Base-by-base conservation (phyloP, 2,113 vertebrate genomes). In the Tichodroma muraria region DNA sequence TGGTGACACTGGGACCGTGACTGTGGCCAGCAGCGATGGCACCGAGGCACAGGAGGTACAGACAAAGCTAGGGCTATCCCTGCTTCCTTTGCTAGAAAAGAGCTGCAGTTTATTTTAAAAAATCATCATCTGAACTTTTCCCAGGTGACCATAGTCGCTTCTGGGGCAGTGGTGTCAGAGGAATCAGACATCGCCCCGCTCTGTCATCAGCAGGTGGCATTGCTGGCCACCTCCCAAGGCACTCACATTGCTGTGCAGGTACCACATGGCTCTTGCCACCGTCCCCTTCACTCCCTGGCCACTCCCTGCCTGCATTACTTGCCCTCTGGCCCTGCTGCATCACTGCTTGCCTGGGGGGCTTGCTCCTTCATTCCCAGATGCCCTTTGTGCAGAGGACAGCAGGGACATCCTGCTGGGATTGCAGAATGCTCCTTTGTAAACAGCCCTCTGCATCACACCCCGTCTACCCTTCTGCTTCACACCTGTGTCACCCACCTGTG, bases 171-270 rank as follows among this genome's bases (percentile, higher is more conserved):
- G 10, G 20, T 98, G 76, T 65, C 97, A 4, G 97, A 97, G 28
- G 96, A 96, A 33, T 73, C 96, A 0, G 86, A 91, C 18, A 16
- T 97, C 5, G 9, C 95, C 14, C 94, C 97, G 16, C 93, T 97
- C 40, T 69, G 84, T 10, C 98, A 97, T 53, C 98, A 98, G 87
- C 98, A 98, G 97, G 97, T 98, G 97, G 97, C 98, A 18, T 95
- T 98, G 85, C 84, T 98, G 94, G 97, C 97, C 42, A 98, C 98
- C 8, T 77, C 97, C 66, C 97, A 95, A 0, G 97, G 98, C 88
- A 97, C 98, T 4, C 97, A 98, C 88, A 97, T 98, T 14, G 94
- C 98, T 1, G 96, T 98, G 57, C 98, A 98, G 98, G 98, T 98
- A 92, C 50, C 31, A 1, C 23, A 2, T 27, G 12, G 63, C 44